Evolutionary conservation across 2,113 vertebrate genomes (phyloP).

Genomic region (Cinclus mexicanus): DNA sequence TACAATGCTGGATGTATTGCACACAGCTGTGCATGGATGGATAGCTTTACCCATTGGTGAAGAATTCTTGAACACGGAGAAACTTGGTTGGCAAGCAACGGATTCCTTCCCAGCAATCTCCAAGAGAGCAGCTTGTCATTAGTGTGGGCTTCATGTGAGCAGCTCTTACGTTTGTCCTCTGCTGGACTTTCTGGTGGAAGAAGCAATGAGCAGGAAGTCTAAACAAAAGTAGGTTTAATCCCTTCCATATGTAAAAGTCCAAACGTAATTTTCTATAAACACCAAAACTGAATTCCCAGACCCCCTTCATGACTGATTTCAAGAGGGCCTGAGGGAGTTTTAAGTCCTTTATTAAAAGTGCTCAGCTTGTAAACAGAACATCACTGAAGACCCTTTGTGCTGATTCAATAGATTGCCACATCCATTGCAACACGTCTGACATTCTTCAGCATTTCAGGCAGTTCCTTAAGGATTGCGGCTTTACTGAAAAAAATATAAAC

Average conservation of each 20-base stretch:
- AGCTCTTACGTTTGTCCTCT: neutral
- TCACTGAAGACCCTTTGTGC: neutral
- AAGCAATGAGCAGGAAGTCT: neutral
- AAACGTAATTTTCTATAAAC: neutral
- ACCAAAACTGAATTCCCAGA: neutral
- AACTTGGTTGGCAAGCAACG: neutral
- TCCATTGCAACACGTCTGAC: neutral
- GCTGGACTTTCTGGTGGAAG: neutral
- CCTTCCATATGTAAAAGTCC: neutral
- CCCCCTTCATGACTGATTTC: neutral
- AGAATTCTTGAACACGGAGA: neutral
- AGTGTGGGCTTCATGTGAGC: neutral
- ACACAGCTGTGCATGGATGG: conserved; percentile 34
- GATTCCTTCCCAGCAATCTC: neutral
- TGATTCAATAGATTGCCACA: neutral
- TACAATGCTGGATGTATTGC: neutral
- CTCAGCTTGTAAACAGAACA: neutral
- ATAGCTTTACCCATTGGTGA: neutral
- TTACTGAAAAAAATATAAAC: neutral
- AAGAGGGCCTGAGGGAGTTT: neutral
- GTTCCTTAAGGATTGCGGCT: neutral
- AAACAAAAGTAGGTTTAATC: neutral
- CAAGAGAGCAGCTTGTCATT: neutral
- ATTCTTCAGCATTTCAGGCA: neutral
- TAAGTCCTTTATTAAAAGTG: neutral